These are phyloP conservation scores for Arizona elegans DNA, from an alignment of 2,113 vertebrate species.

Conservation along the genomic window DNA sequence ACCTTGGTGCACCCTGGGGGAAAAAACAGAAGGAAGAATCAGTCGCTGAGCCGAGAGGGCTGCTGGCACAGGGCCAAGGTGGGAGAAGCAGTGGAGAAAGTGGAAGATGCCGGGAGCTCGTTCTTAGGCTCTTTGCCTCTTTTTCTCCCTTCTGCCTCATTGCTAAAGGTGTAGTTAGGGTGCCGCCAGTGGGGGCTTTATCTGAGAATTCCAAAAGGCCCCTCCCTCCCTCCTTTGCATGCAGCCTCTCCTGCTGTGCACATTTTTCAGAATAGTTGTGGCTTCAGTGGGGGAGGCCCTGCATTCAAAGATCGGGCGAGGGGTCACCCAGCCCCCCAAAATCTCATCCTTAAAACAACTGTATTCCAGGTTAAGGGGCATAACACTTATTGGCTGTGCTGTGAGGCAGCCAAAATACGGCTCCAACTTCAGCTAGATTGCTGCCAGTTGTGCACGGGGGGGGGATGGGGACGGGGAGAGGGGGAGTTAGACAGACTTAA, in stretches of 20 bases:
- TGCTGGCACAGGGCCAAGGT: not conserved
- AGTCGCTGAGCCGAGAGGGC: accelerated
- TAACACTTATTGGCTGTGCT: too few relatives aligned
- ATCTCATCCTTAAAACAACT: not conserved
- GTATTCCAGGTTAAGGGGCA: not conserved
- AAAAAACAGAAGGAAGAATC: slow-evolving; percentile 7
- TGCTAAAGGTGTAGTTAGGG: not conserved
- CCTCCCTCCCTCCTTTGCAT: not conserved
- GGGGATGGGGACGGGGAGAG: too few relatives aligned
- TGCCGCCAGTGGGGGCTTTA: not conserved
- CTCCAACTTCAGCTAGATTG: not conserved
- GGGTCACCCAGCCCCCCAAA: too few relatives aligned
- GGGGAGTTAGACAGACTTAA: not conserved
- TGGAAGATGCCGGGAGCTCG: not conserved
- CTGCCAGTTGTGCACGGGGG: not conserved
- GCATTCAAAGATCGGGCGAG: not conserved
- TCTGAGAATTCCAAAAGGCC: not conserved
- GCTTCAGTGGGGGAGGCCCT: not conserved
- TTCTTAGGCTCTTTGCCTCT: not conserved
- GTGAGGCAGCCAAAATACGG: not conserved
- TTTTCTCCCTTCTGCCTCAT: not conserved
- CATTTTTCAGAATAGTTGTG: not conserved
- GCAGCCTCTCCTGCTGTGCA: not conserved
- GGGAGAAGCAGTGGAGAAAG: not conserved
- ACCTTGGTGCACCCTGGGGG: slow-evolving; percentile 85